Evolutionary conservation across 2,888 invertebrate species (phyloP).

Genomic region (Microctonus brassicae): DNA sequence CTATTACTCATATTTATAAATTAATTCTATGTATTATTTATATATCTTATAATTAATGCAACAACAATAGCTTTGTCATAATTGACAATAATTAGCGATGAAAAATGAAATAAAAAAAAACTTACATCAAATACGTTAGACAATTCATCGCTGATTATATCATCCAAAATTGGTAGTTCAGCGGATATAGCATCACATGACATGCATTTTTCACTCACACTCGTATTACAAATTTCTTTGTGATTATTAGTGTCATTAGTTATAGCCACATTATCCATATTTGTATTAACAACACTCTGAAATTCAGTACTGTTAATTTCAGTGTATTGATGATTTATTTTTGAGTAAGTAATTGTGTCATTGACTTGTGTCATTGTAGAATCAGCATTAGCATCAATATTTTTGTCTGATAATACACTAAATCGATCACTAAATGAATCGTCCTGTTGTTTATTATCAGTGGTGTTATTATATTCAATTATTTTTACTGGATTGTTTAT

Average conservation of each 20-base stretch:
- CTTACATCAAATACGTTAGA: constrained; percentile 66
- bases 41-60: no score
- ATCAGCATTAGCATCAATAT: neutral
- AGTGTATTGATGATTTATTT: neutral
- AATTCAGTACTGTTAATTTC: neutral
- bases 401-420: neutral
- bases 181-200: constrained; percentile 38
- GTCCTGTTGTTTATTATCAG: neutral
- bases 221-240: constrained; percentile 41
- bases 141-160: constrained; percentile 59
- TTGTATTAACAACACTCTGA: neutral
- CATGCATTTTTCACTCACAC: constrained; percentile 37
- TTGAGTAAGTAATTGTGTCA: neutral
- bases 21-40: no score
- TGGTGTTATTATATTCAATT: neutral
- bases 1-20: no score
- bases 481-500: neutral
- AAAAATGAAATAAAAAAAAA: constrained; percentile 44
- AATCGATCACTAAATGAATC: neutral
- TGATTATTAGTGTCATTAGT: constrained; percentile 36
- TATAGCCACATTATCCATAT: neutral
- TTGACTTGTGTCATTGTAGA: neutral
- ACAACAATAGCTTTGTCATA: neutral
- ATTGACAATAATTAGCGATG: neutral
- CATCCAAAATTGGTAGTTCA: constrained; percentile 61